phyloP scores from a whole-genome alignment of 2,888 invertebrate species.

The Acronicta psi region DNA sequence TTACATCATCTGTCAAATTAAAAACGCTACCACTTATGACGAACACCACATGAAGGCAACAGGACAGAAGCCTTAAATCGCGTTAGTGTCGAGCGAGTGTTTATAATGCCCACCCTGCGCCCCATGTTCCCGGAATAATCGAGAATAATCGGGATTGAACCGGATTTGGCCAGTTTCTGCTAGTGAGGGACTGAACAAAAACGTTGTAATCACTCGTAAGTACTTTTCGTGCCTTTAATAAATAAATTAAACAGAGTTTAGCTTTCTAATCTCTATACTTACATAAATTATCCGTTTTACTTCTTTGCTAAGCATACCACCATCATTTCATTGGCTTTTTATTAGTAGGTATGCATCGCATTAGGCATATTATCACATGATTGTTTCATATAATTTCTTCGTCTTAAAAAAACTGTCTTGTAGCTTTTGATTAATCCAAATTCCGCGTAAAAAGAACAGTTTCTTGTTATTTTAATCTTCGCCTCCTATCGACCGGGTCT shows the following conservation, averaged over 20 bases:
- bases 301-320: too few species aligned
- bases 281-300: too few species aligned
- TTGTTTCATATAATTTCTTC: too few species aligned
- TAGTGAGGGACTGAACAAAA: slow-evolving; percentile 39
- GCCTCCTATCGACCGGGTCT: slow-evolving; percentile 10
- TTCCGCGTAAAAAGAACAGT: not conserved
- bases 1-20: not conserved
- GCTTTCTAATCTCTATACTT: too few species aligned
- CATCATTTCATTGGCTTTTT: too few species aligned
- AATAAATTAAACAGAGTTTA: too few species aligned
- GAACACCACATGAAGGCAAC: slow-evolving; percentile 54
- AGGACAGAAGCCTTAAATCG: slow-evolving; percentile 78
- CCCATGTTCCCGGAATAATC: slow-evolving; percentile 68
- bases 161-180: slow-evolving; percentile 48
- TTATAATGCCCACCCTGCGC: slow-evolving; percentile 71
- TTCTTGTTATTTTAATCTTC: slow-evolving; percentile 23
- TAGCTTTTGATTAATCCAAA: too few species aligned
- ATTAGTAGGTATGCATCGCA: too few species aligned
- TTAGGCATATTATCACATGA: too few species aligned
- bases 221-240: not conserved
- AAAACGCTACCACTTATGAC: slow-evolving; percentile 16
- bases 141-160: slow-evolving; percentile 63
- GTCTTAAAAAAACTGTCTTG: too few species aligned
- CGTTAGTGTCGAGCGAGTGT: slow-evolving; percentile 82
- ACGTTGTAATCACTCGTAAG: slow-evolving; percentile 27